Conservation (phyloP, 2,113 vertebrate genomes). For the Athene noctua region DNA sequence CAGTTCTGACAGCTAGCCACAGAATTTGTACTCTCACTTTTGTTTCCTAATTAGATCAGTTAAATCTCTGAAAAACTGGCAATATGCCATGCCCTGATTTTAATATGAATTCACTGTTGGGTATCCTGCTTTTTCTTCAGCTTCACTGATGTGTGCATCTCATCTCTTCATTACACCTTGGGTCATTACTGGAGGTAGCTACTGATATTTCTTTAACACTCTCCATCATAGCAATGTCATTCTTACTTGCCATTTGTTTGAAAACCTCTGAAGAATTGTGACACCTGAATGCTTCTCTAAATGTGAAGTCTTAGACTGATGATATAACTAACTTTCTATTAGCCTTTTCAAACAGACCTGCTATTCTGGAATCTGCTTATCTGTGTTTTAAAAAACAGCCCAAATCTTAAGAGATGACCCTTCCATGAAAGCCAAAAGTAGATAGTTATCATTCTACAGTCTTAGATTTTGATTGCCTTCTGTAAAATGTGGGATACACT, state of each 20-base stretch:
- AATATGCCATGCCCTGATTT: background rate
- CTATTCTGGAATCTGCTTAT: background rate
- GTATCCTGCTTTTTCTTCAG: background rate
- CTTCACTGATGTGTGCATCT: background rate
- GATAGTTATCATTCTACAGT: background rate
- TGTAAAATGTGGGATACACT: background rate
- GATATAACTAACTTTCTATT: background rate
- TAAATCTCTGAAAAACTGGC: slow-evolving; percentile 6
- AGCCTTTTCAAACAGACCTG: background rate
- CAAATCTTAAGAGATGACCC: background rate
- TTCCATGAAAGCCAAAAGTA: background rate
- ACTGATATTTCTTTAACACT: background rate
- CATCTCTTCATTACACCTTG: background rate
- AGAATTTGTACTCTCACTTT: background rate
- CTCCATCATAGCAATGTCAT: background rate
- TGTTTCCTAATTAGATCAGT: background rate
- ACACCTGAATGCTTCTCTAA: background rate
- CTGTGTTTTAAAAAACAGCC: background rate
- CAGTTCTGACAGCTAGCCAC: background rate
- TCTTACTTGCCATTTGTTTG: background rate
- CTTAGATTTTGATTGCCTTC: background rate
- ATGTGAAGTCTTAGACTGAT: background rate
- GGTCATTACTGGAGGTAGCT: background rate
- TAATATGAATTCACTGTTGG: slow-evolving; percentile 15
- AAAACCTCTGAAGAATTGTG: background rate